Percentiles rank a stretch among this genome's conserved stretches.
Conservation (phyloP, 2,797 vertebrate genomes). For the Lerista edwardsae region DNA sequence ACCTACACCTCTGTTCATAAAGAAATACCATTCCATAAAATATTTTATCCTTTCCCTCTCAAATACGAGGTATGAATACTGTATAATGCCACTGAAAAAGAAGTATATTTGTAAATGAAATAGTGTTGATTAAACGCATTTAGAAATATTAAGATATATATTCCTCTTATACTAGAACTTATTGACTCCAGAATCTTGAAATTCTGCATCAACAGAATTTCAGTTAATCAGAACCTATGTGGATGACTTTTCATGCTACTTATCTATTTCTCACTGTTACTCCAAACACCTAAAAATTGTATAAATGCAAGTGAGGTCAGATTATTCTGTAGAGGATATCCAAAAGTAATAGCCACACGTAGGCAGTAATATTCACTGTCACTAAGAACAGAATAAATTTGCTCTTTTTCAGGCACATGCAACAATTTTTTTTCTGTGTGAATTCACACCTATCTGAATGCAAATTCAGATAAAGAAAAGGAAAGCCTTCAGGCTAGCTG, state of each 20-base stretch:
- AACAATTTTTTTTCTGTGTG: background rate
- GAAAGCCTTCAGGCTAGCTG: background rate
- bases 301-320: background rate
- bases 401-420: background rate
- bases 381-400: background rate
- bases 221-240: background rate
- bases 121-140: background rate
- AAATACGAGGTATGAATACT: background rate
- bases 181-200: background rate
- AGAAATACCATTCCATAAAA: background rate
- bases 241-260: background rate
- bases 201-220: constrained; percentile 8
- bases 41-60: background rate
- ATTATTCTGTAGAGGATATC: background rate
- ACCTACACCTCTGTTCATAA: background rate
- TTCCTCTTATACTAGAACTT: constrained; percentile 9
- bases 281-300: background rate
- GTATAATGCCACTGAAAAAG: background rate
- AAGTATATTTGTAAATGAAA: constrained; percentile 18
- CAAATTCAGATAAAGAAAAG: background rate
- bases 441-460: background rate
- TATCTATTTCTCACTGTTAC: background rate
- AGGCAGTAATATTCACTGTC: background rate
- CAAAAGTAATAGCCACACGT: background rate
- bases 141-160: background rate